Evolutionary conservation across 2,888 invertebrate species (phyloP).

Genomic region (Tipula lateralis): DNA sequence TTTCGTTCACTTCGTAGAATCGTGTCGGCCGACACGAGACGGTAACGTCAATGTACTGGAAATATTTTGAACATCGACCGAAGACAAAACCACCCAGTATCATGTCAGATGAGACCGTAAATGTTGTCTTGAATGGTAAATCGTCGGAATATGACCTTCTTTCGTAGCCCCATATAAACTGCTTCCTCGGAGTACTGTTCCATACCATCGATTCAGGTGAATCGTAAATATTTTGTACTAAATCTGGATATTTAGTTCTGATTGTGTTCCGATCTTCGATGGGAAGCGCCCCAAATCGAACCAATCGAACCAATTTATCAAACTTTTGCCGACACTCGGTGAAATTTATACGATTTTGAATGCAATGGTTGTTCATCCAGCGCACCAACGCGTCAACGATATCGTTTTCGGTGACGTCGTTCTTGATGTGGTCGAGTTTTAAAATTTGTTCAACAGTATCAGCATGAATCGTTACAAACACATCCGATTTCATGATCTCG

Average conservation of each 20-base stretch:
- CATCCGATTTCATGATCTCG: background rate
- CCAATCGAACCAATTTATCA: background rate
- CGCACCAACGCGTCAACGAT: background rate
- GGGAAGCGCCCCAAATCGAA: background rate
- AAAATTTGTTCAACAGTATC: background rate
- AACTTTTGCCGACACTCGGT: background rate
- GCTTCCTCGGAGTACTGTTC: background rate
- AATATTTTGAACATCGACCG: background rate
- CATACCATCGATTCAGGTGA: background rate
- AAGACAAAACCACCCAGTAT: background rate
- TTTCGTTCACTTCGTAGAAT: background rate
- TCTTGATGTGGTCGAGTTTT: background rate
- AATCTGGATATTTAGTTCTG: no score
- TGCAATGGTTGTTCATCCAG: background rate
- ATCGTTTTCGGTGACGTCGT: background rate
- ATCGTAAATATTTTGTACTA: background rate
- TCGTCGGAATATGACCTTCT: no score
- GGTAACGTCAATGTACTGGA: background rate
- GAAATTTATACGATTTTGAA: no score
- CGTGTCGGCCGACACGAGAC: background rate
- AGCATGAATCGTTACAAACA: background rate
- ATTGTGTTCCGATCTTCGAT: background rate
- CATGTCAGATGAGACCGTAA: background rate
- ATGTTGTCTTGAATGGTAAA: no score
- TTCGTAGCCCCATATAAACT: background rate